Conservation (phyloP, 2,888 invertebrate genomes). For the Theretra japonica region DNA sequence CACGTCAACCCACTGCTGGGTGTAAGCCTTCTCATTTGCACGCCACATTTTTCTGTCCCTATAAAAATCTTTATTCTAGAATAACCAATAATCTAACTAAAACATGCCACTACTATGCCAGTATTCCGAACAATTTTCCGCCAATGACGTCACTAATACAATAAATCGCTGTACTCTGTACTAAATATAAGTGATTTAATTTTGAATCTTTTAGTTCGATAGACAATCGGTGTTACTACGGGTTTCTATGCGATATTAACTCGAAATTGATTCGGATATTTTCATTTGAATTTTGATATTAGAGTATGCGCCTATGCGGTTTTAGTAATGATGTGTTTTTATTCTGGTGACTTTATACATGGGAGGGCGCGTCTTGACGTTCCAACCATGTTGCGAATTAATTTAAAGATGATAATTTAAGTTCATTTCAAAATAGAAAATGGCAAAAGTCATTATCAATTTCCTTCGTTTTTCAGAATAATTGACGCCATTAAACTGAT, state of each 20-base stretch:
- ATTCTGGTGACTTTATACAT: too few relatives aligned
- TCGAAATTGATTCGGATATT: neutral
- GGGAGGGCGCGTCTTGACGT: too few relatives aligned
- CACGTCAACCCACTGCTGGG: too few relatives aligned
- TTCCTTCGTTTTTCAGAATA: too few relatives aligned
- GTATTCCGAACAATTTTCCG: conserved; percentile 8
- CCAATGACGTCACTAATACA: conserved; percentile 2
- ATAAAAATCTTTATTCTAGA: neutral
- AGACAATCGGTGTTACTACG: conserved; percentile 7
- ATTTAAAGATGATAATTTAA: too few relatives aligned
- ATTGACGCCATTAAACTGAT: too few relatives aligned
- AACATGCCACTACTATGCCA: neutral
- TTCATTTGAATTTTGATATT: neutral
- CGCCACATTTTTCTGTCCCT: too few relatives aligned
- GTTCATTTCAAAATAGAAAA: too few relatives aligned
- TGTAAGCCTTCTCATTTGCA: too few relatives aligned
- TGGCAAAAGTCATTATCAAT: too few relatives aligned
- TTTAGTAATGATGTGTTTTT: too few relatives aligned
- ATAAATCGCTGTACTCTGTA: conserved; percentile 13
- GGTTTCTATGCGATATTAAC: neutral
- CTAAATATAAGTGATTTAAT: conserved; percentile 19
- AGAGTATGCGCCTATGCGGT: neutral
- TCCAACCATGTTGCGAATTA: too few relatives aligned
- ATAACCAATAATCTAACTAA: neutral
- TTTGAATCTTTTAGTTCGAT: conserved; percentile 28